phyloP scores from a whole-genome alignment of 1,140 invertebrate species.

The Trichonephila clavipes region DNA sequence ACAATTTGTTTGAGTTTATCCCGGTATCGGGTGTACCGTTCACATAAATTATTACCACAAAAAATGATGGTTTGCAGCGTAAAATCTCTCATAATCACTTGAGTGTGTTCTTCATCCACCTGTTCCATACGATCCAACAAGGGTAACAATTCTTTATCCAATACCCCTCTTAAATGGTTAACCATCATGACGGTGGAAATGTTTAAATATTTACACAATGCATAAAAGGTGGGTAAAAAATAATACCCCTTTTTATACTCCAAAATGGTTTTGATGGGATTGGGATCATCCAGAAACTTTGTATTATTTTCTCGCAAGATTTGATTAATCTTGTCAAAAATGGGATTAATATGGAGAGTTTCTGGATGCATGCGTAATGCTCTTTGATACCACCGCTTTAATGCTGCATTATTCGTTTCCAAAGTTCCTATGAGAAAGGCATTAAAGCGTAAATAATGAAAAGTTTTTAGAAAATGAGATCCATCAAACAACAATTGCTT shows the following conservation, averaged over 20 bases:
- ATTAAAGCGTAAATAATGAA: slow-evolving; percentile 21
- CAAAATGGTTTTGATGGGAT: too few relatives aligned
- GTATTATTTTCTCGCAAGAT: too few relatives aligned
- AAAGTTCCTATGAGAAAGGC: background rate
- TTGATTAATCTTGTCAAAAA: too few relatives aligned
- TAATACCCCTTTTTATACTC: too few relatives aligned
- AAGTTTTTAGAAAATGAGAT: slow-evolving; percentile 23
- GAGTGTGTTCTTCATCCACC: background rate
- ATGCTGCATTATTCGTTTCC: background rate
- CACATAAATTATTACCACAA: slow-evolving; percentile 33
- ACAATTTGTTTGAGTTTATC: slow-evolving; percentile 36
- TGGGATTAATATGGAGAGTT: background rate
- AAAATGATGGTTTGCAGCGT: background rate
- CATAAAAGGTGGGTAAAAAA: too few relatives aligned
- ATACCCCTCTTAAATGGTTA: too few relatives aligned
- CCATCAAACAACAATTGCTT: slow-evolving; percentile 7
- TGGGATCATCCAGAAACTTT: too few relatives aligned
- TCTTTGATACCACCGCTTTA: slow-evolving; percentile 12
- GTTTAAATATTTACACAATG: too few relatives aligned
- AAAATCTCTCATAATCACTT: background rate
- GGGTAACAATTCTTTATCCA: too few relatives aligned
- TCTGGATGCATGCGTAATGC: too few relatives aligned
- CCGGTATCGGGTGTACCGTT: background rate
- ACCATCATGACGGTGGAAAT: too few relatives aligned
- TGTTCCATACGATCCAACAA: too few relatives aligned